phyloP scores from a whole-genome alignment of 2,797 vertebrate species.

The Selene dorsalis region DNA sequence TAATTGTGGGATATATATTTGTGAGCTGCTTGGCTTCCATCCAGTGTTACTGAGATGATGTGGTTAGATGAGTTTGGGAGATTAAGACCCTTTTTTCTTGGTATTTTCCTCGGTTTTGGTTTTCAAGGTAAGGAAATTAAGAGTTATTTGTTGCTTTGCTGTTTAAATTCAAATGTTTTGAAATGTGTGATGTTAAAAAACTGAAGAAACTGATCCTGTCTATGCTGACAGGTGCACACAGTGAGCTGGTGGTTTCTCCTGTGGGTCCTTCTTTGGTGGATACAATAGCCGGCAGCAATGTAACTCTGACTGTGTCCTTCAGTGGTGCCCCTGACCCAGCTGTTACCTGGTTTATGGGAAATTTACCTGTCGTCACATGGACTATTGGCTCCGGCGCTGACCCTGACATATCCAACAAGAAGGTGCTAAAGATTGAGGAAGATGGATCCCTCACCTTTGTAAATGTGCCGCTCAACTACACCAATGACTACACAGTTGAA shows the following conservation, averaged over 20 bases:
- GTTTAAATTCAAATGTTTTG: not conserved
- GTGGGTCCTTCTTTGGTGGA: constrained; percentile 37
- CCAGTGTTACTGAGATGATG: constrained; percentile 32
- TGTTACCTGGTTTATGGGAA: constrained; percentile 72
- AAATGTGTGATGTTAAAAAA: not conserved
- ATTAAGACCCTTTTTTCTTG: constrained; percentile 11
- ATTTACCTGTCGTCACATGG: constrained; percentile 70
- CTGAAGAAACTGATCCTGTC: not conserved
- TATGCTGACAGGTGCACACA: constrained; percentile 53
- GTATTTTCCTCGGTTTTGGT: constrained; percentile 21
- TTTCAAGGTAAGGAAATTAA: constrained; percentile 68
- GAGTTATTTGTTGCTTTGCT: not conserved
- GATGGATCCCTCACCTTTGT: constrained; percentile 78
- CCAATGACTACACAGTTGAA: constrained; percentile 68
- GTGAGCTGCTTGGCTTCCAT: fast-evolving
- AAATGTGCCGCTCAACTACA: constrained; percentile 56
- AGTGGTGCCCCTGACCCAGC: constrained; percentile 58
- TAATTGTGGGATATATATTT: no score
- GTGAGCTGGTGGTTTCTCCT: constrained; percentile 59
- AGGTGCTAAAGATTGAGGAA: constrained; percentile 58
- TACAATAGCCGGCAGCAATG: constrained; percentile 59
- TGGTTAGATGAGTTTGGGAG: not conserved
- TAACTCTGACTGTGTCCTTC: constrained; percentile 76
- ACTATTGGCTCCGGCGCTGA: constrained; percentile 14
- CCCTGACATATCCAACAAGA: constrained; percentile 37